Evolutionary conservation across 2,797 vertebrate species (phyloP).

Genomic region (Rhynchotus rufescens): DNA sequence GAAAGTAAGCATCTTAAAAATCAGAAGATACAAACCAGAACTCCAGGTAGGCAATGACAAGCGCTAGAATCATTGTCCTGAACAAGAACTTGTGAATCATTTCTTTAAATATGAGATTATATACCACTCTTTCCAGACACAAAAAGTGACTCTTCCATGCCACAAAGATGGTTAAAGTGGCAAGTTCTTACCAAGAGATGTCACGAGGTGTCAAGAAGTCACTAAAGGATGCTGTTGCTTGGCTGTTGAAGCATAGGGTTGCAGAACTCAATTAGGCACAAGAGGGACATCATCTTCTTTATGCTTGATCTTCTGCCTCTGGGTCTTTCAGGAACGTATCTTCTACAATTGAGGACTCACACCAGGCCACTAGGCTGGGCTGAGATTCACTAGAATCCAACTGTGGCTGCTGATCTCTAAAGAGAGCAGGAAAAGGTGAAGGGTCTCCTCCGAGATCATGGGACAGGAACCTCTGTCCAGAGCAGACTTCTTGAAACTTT

Average conservation of each 20-base stretch:
- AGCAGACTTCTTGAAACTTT: not conserved
- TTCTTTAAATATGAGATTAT: not conserved
- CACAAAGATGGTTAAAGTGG: not conserved
- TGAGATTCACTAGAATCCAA: not conserved
- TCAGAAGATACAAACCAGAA: not conserved
- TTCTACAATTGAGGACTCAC: not conserved
- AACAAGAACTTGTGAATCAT: not conserved
- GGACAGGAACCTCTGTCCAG: not conserved
- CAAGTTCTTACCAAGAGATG: not conserved
- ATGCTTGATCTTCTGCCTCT: not conserved
- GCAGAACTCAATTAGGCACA: not conserved
- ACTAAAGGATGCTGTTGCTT: not conserved
- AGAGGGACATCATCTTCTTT: not conserved
- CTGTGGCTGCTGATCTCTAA: not conserved
- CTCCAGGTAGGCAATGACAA: not conserved
- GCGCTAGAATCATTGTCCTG: not conserved
- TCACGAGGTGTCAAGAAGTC: not conserved
- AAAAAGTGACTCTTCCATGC: not conserved
- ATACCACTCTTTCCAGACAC: not conserved
- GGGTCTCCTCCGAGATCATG: accelerated
- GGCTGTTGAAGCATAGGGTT: not conserved
- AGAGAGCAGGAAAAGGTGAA: not conserved
- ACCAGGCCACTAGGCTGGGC: not conserved
- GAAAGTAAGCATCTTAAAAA: not conserved
- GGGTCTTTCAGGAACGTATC: not conserved